Conservation (phyloP, 2,797 vertebrate genomes). For the Octomys mimax region DNA sequence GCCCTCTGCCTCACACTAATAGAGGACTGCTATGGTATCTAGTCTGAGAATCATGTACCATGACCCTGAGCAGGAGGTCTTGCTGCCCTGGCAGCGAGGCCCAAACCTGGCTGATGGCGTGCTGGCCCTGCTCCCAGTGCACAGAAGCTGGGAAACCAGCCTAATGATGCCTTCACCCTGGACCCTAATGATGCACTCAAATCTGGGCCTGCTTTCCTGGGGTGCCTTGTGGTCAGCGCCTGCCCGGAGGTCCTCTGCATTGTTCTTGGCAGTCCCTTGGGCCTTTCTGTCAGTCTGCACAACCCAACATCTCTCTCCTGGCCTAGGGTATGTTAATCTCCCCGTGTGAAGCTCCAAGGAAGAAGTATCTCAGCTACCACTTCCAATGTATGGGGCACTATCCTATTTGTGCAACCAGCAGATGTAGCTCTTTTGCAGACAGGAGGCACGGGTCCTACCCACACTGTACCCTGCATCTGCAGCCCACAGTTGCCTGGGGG, state of each 20-base stretch:
- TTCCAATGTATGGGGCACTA: rapidly evolving
- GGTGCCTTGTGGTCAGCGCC: no score
- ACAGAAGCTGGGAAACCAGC: background rate
- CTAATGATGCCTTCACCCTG: background rate
- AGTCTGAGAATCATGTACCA: background rate
- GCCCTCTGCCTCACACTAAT: background rate
- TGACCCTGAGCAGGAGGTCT: background rate
- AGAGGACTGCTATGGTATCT: background rate
- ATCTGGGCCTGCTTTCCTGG: background rate
- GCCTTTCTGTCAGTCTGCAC: background rate
- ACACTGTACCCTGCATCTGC: background rate
- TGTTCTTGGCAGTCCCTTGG: background rate
- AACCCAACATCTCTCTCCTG: background rate
- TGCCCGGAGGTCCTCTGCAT: background rate
- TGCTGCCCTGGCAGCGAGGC: background rate
- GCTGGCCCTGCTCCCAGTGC: background rate
- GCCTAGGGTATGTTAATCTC: background rate
- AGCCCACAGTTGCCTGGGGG: background rate
- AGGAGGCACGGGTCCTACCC: background rate
- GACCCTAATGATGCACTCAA: background rate
- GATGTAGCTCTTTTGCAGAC: no score
- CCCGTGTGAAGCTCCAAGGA: background rate
- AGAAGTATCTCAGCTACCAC: background rate
- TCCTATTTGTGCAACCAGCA: background rate
- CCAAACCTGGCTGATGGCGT: background rate